Evolutionary conservation across 1,140 invertebrate species (phyloP).

Genomic region (Phortica variegata): DNA sequence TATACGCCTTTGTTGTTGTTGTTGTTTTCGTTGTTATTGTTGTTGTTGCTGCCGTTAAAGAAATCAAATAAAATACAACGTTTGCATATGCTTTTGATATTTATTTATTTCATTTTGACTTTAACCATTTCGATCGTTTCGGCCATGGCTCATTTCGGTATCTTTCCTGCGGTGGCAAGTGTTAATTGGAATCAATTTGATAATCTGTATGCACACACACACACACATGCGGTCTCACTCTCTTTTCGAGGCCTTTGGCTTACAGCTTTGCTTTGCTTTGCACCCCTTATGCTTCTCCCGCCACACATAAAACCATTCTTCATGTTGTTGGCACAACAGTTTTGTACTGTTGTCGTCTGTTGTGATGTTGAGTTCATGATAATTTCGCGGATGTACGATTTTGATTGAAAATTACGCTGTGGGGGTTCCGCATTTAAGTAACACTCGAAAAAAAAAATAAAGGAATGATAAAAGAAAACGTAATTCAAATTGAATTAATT

Average conservation of each 20-base stretch:
- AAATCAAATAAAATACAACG: constrained; percentile 49
- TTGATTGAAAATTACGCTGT: constrained; percentile 55
- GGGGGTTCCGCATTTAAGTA: constrained; percentile 30
- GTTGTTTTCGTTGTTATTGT: constrained; percentile 16
- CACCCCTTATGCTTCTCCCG: no score
- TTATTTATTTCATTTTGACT: no score
- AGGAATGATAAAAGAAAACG: constrained; percentile 31
- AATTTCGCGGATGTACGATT: constrained; percentile 51
- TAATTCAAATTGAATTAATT: constrained; percentile 57
- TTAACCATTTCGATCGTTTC: no score
- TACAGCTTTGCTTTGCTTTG: no score
- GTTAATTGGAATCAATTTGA: constrained; percentile 58
- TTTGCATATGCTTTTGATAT: constrained; percentile 36
- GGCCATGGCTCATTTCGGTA: no score
- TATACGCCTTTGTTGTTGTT: neutral
- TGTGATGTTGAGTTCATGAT: constrained; percentile 47
- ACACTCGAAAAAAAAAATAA: no score
- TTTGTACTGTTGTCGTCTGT: no score
- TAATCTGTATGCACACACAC: constrained; percentile 38
- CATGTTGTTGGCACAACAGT: no score
- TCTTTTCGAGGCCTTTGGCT: neutral
- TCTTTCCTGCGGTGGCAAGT: constrained; percentile 51
- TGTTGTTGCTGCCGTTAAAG: constrained; percentile 38
- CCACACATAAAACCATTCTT: no score
- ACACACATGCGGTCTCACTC: constrained; percentile 1